Base-by-base conservation (phyloP, 1,140 invertebrate species). In the Pogonognathellus flavescens region DNA sequence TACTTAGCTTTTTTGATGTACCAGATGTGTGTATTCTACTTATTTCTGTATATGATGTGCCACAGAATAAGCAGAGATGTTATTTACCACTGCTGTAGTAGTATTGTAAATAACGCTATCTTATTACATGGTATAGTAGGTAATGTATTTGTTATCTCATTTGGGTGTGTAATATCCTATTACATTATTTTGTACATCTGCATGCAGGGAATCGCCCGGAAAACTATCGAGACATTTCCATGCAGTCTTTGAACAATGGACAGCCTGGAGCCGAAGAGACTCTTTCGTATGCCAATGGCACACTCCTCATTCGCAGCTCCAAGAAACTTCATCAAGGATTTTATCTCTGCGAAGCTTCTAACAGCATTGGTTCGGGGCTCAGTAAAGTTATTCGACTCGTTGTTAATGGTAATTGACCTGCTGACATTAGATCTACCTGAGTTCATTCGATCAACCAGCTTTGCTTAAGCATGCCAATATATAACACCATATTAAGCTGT, bases 341-440 rank as follows among this genome's bases (percentile, higher is more conserved):
- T 83, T 93, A 93, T 89, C 88, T 93, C 25, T 93, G 93, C 89
- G 91, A 93, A 86, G 92, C 93, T 0, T 90, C 90, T 84, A 93
- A 93, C 88, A 91, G 91, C 6, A 92, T 93, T 41, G 92, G 92
- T 14, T 90, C 91, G 49, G 92, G 91, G 0, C 90, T 93, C 82
- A 93, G 92, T 87, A 93, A 93, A 90, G 90, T 92, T n/a, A 89
- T 93, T 14, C 89, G 89, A 80, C 89, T 93, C 9, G 90, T 89
- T 10, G 92, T 93, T 9, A 91, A 93, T 86, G 92, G 93, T 93
- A 90, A 90, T 90, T 88, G 53, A 72, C 22, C n/a, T 3, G 25
- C 53, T 70, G 25, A 72, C 55, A 84, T 70, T 84, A 81, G 7
- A 16, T 25, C 50, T 55, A 57, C 50, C 80, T 55, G 18, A 50